Conservation (phyloP, 1,140 invertebrate genomes). For the Eriocheir sinensis region DNA sequence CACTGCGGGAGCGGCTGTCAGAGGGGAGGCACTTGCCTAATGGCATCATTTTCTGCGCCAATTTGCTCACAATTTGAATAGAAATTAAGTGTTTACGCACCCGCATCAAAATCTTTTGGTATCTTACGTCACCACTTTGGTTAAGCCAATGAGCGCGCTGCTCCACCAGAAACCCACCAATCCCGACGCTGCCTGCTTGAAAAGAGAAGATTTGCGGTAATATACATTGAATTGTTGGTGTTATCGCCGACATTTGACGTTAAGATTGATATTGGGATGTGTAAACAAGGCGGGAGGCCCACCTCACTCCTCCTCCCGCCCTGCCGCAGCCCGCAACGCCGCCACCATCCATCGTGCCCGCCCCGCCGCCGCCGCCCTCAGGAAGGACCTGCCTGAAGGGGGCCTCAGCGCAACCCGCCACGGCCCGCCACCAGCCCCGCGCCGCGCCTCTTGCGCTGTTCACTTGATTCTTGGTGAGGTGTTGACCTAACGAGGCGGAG, state of each 20-base stretch:
- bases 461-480: neutral
- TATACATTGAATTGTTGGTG: constrained; percentile 78
- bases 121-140: constrained; percentile 78
- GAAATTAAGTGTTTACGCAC: constrained; percentile 79
- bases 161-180: constrained; percentile 62
- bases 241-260: constrained; percentile 76
- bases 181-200: constrained; percentile 41
- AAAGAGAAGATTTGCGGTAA: constrained; percentile 76
- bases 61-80: constrained; percentile 79
- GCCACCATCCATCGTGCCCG: neutral
- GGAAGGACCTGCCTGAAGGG: constrained; percentile 39
- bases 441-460: neutral
- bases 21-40: constrained; percentile 76
- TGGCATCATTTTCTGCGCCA: constrained; percentile 78
- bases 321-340: neutral
- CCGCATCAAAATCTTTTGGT: constrained; percentile 74
- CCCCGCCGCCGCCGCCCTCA: constrained; percentile 10
- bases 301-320: constrained; percentile 46
- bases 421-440: neutral
- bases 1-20: constrained; percentile 7
- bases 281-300: constrained; percentile 68
- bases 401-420: neutral
- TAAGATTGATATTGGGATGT: constrained; percentile 76
- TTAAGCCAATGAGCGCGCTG: constrained; percentile 66
- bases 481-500: neutral